Evolutionary conservation across 2,113 vertebrate species (phyloP), one percentile per base, ranked within the genome.

Genomic region (Erpornis zantholeuca): DNA sequence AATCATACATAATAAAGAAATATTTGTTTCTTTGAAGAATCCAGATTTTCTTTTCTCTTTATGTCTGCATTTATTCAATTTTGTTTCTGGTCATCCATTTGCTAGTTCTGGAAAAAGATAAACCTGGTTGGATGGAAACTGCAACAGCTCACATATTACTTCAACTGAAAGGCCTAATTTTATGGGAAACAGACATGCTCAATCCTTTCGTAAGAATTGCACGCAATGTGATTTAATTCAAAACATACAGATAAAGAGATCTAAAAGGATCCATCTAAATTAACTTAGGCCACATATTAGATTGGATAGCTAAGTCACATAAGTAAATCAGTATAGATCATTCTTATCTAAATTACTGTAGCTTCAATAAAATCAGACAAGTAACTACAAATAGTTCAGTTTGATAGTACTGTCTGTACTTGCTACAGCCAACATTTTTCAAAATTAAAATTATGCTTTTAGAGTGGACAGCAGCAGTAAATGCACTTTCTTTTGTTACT

Each of bases 301-400:
- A 92, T 33, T 70, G 57, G 28, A 66, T 49, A 47, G 25, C 87
- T 87, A 70, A 84, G 57, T 73, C 70, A 31, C 57, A 19, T 76
- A 93, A 94, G 42, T 83, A 88, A 94, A 92, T 92, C 68, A 40
- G 59, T 94, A 86, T 84, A 88, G 88, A 88, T 86, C 68, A 86
- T 61, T 81, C 65, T 21, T 71, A 44, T 54, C 53, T 84, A 92
- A 94, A 82, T 77, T 87, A 76, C 40, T 73, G 44, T 28, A 82
- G n/a, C 38, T 72, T 69, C 50, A 47, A 27, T 63, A 17, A 92
- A 91, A 80, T 66, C 52, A 56, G 52, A 63, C 35, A 63, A 86
- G 70, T 5, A 6, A 86, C 88, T 80, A 64, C 23, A 87, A 71
- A 31, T 45, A 72, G 42, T 54, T 25, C 50, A 73, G n/a, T 79